Evolutionary conservation across 2,888 invertebrate genomes (phyloP).

Genomic region (Drosophila buzzatii): DNA sequence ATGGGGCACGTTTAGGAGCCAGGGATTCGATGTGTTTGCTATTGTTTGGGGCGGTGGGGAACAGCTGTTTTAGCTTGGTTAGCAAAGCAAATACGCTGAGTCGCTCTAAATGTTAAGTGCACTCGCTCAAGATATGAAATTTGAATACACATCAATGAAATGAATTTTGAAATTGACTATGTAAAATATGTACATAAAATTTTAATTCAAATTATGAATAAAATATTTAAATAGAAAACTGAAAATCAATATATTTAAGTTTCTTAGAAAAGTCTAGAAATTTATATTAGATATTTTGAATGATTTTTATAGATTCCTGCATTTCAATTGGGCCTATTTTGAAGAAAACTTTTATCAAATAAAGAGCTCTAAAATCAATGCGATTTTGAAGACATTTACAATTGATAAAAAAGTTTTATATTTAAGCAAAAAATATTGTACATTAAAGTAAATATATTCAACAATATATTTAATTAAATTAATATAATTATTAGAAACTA

Average conservation of each 20-base stretch:
- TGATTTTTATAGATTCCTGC: background rate
- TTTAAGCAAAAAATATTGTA: no score
- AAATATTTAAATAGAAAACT: background rate
- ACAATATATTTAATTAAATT: no score
- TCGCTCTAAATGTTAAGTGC: background rate
- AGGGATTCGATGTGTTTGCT: background rate
- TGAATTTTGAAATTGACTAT: background rate
- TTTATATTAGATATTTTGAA: no score
- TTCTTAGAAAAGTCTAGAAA: background rate
- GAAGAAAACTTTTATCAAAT: no score
- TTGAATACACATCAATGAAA: background rate
- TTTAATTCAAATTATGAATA: no score
- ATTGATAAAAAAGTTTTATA: no score
- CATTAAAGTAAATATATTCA: no score
- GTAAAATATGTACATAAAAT: no score
- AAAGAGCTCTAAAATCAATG: no score
- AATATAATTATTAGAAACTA: no score
- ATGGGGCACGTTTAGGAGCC: background rate
- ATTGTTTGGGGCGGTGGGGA: background rate
- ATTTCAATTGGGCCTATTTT: background rate
- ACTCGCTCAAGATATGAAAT: background rate
- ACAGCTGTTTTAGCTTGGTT: conserved; percentile 21
- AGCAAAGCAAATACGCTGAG: conserved; percentile 12
- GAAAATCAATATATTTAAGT: background rate
- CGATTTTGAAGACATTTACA: no score